Evolutionary conservation across 2,888 invertebrate genomes (phyloP).

Genomic region (Epicampocera succincta): DNA sequence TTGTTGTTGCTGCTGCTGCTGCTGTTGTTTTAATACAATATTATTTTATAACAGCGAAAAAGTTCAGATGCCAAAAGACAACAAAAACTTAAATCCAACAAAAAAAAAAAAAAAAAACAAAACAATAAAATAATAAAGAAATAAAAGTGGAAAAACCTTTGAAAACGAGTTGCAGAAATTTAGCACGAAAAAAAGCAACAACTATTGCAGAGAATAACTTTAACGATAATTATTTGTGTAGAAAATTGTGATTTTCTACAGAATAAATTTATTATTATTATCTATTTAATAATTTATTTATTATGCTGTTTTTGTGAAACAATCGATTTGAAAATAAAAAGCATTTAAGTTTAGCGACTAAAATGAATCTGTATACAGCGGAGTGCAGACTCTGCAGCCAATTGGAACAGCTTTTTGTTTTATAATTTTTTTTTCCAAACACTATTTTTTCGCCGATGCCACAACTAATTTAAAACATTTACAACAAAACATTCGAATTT

Average conservation of each 20-base stretch:
- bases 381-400: no score
- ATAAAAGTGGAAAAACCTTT: constrained; percentile 42
- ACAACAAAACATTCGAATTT: no score
- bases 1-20: no score
- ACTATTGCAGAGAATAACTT: constrained; percentile 30
- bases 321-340: no score
- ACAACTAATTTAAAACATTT: no score
- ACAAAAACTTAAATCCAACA: constrained; percentile 23
- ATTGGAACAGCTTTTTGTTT: no score
- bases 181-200: constrained; percentile 34
- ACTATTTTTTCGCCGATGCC: not conserved
- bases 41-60: constrained; percentile 30
- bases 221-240: constrained; percentile 12
- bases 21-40: constrained; percentile 12
- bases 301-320: no score
- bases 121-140: not conserved
- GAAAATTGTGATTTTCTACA: constrained; percentile 20
- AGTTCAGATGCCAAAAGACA: constrained; percentile 62
- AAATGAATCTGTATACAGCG: no score
- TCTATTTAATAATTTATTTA: not conserved
- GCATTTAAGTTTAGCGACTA: no score
- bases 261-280: constrained; percentile 14
- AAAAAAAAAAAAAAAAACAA: not conserved
- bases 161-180: constrained; percentile 52
- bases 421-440: no score